phyloP scores from a whole-genome alignment of 92 coral and sea anemone genomes.

The Epizoanthus scotinus region DNA sequence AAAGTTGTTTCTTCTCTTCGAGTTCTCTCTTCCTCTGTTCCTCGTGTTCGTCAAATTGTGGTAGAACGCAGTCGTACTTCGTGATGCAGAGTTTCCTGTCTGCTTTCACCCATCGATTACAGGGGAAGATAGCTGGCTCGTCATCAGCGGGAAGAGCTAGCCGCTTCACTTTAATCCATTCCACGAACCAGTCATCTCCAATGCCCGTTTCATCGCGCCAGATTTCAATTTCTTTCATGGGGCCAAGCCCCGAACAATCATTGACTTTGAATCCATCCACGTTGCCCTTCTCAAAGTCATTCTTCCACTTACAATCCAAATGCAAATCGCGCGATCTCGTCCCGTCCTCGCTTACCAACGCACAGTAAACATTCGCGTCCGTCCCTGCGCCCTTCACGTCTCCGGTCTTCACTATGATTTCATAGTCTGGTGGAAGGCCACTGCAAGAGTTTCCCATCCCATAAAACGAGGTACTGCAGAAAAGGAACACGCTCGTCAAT shows the following conservation, averaged over 20 bases:
- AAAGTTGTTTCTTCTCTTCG: slow-evolving; percentile 75
- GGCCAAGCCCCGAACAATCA: slow-evolving; percentile 74
- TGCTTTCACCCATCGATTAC: slow-evolving; percentile 95
- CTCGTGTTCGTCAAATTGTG: slow-evolving; percentile 81
- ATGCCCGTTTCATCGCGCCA: slow-evolving; percentile 96
- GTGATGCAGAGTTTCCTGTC: slow-evolving; percentile 74
- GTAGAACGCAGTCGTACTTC: slow-evolving; percentile 86
- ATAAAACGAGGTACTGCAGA: not conserved
- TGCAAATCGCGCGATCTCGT: slow-evolving; percentile 77
- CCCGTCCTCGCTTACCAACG: slow-evolving; percentile 73
- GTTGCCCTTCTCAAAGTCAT: slow-evolving; percentile 97
- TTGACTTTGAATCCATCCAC: slow-evolving; percentile 87
- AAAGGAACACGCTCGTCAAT: too few species aligned
- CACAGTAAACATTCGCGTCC: slow-evolving; percentile 90
- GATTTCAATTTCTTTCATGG: slow-evolving; percentile 75
- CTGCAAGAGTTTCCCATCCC: slow-evolving; percentile 90
- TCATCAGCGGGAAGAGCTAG: slow-evolving; percentile 47
- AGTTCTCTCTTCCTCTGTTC: slow-evolving; percentile 86
- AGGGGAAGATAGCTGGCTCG: slow-evolving; percentile 78
- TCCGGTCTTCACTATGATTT: slow-evolving; percentile 93
- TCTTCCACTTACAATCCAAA: slow-evolving; percentile 93
- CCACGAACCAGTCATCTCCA: slow-evolving; percentile 93
- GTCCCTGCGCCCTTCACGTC: slow-evolving; percentile 99
- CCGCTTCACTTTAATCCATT: slow-evolving; percentile 87
- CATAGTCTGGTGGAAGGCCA: slow-evolving; percentile 89